Evolutionary conservation across 2,888 invertebrate species (phyloP).

Genomic region (Drosophila mimetica): DNA sequence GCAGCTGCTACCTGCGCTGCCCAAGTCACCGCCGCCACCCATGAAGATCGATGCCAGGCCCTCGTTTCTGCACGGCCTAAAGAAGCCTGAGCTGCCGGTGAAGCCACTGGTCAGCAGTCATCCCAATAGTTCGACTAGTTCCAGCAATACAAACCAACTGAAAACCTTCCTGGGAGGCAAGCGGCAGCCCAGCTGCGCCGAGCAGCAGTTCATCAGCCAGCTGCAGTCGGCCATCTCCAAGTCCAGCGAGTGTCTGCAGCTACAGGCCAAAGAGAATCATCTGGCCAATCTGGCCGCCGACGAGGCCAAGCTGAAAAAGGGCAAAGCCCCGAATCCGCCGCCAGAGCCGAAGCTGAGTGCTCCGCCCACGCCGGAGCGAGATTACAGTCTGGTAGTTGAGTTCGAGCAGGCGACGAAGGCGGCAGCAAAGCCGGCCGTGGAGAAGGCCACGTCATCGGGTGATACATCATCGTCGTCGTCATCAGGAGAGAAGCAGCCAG

Average conservation of each 20-base stretch:
- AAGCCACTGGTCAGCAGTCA: constrained; percentile 86
- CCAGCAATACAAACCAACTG: constrained; percentile 84
- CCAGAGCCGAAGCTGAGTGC: constrained; percentile 77
- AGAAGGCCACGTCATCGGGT: constrained; percentile 31
- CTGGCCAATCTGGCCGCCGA: constrained; percentile 30
- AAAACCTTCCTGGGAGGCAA: constrained; percentile 85
- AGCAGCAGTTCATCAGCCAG: constrained; percentile 86
- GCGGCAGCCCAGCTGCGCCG: constrained; percentile 83
- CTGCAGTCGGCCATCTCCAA: constrained; percentile 85
- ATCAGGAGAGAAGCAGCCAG: constrained; percentile 3
- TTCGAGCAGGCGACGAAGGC: constrained; percentile 63
- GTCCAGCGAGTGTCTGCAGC: constrained; percentile 75
- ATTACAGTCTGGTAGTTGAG: constrained; percentile 79
- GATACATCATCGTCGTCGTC: constrained; percentile 24
- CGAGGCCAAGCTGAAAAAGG: constrained; percentile 86
- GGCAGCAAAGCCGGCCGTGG: constrained; percentile 33
- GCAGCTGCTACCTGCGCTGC: constrained; percentile 87
- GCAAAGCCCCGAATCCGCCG: constrained; percentile 91
- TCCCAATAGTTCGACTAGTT: constrained; percentile 8
- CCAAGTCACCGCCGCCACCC: constrained; percentile 85
- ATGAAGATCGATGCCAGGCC: constrained; percentile 85
- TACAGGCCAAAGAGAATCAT: constrained; percentile 50
- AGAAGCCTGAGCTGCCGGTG: constrained; percentile 89
- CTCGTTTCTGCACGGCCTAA: constrained; percentile 90
- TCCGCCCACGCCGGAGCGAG: constrained; percentile 82